Conservation (phyloP, 2,888 invertebrate genomes). For the Rhamphomyia laevipes region DNA sequence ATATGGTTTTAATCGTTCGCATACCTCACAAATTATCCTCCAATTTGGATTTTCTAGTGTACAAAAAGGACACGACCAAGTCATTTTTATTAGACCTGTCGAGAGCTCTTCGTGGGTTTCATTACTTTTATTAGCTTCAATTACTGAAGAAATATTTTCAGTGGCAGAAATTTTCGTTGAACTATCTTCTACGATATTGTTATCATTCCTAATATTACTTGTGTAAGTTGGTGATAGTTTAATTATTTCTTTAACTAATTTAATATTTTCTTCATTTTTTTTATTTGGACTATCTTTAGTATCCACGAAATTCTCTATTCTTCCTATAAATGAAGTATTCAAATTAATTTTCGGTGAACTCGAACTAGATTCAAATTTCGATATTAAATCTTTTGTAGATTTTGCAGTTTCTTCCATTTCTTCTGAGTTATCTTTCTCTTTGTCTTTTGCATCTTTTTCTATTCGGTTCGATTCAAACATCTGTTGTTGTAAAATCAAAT, state of each 20-base stretch:
- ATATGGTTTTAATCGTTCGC: slow-evolving; percentile 42
- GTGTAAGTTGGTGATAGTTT: neutral
- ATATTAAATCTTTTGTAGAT: slow-evolving; percentile 44
- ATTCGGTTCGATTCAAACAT: slow-evolving; percentile 8
- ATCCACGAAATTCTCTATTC: slow-evolving; percentile 8
- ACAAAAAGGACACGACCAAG: slow-evolving; percentile 49
- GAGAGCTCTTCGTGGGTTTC: too few relatives aligned
- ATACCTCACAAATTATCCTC: slow-evolving; percentile 50
- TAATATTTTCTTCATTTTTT: too few relatives aligned
- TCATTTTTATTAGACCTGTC: slow-evolving; percentile 10
- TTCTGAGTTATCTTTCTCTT: neutral
- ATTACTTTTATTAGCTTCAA: too few relatives aligned
- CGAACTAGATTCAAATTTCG: slow-evolving; percentile 42
- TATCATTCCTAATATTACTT: slow-evolving; percentile 10
- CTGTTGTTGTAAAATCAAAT: slow-evolving; percentile 12
- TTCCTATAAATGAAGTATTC: slow-evolving; percentile 13
- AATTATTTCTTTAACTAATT: neutral
- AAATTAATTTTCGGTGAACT: slow-evolving; percentile 9
- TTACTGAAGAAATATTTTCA: too few relatives aligned
- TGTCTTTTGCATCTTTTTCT: neutral
- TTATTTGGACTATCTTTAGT: too few relatives aligned
- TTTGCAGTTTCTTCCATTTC: slow-evolving; percentile 20
- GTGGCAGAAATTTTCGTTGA: too few relatives aligned
- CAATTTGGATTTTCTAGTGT: slow-evolving; percentile 48
- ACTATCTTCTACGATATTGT: neutral